Evolutionary conservation across 2,888 invertebrate genomes (phyloP), one percentile per base, ranked within the genome.

Genomic region (Trichacis sp.): DNA sequence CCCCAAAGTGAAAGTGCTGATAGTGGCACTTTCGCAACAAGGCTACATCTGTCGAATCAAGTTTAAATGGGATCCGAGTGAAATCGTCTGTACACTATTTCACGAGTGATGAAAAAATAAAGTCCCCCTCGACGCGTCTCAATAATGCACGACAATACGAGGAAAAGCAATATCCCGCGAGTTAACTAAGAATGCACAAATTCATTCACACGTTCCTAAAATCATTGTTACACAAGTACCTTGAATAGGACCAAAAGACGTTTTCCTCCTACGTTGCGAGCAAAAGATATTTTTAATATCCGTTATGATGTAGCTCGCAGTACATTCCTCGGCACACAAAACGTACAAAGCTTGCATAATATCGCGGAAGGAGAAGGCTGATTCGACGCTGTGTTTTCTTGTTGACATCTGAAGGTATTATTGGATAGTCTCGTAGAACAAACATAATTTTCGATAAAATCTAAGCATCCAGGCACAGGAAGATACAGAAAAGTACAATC

Each of bases 261-360:
- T n/a, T n/a, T n/a, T n/a, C n/a, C n/a, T n/a, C n/a, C n/a, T n/a
- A n/a, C n/a, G n/a, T n/a, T 24, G 64, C 60, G 58, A 64, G 56
- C 62, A 65, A 59, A 72, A 77, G 73, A 77, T 78, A 78, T 78
- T 80, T 80, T 77, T 80, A 80, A 80, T 79, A 80, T 80, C 79
- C 78, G 79, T 12, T 11, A 40, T 8, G 20, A 46, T 38, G 29
- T 29, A 38, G 46, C 52, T 59, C 45, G 30, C n/a, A n/a, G n/a
- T 52, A 52, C 51, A 47, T 59, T 47, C 40, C 52, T 52, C 52
- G 9, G 38, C 40, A 33, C 29, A 47, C 40, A 59, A 46, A 59
- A 47, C 52, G 46, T 47, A 36, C 36, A 36, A 29, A 36, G 48
- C 48, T 48, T 30, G 36, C 40, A 45, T 43, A 43, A 51, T 33